Conservation (phyloP, 2,797 vertebrate species). For the Gastrophryne carolinensis region DNA sequence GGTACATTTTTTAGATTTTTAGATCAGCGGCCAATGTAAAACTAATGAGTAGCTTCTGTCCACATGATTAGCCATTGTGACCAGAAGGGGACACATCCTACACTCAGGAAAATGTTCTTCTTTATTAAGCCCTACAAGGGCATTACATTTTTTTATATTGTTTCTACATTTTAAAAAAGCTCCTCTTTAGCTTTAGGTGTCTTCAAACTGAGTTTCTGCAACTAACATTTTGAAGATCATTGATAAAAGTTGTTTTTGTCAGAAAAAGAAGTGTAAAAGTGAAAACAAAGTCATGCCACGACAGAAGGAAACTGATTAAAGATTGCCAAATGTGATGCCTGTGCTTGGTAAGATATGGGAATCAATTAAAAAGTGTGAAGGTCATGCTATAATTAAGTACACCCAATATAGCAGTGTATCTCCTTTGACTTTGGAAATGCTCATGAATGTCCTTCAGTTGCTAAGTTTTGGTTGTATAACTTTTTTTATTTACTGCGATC, state of each 20-base stretch:
- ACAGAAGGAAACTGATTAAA: conserved; percentile 31
- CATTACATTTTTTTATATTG: too few relatives aligned
- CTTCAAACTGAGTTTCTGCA: background rate
- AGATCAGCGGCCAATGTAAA: too few relatives aligned
- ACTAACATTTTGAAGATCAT: background rate
- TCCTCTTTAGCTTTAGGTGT: too few relatives aligned
- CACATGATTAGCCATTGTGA: too few relatives aligned
- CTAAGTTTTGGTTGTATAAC: background rate
- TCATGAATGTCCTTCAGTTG: background rate
- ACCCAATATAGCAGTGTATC: conserved; percentile 21
- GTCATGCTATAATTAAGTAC: conserved; percentile 38
- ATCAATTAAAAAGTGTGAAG: conserved; percentile 45
- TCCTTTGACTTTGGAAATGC: conserved; percentile 25
- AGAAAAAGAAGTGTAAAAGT: conserved; percentile 2
- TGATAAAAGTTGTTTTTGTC: conserved; percentile 4
- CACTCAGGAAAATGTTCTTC: too few relatives aligned
- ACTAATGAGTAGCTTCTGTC: too few relatives aligned
- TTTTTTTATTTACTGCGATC: background rate
- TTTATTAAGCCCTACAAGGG: too few relatives aligned
- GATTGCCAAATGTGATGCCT: conserved; percentile 37
- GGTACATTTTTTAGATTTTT: too few relatives aligned
- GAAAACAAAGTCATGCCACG: conserved; percentile 25
- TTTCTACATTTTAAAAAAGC: too few relatives aligned
- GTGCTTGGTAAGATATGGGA: conserved; percentile 35
- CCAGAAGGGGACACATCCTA: too few relatives aligned